These are phyloP conservation scores for Poeciliopsis turrubarensis DNA, from an alignment of 2,113 vertebrate species.

Conservation along the genomic window DNA sequence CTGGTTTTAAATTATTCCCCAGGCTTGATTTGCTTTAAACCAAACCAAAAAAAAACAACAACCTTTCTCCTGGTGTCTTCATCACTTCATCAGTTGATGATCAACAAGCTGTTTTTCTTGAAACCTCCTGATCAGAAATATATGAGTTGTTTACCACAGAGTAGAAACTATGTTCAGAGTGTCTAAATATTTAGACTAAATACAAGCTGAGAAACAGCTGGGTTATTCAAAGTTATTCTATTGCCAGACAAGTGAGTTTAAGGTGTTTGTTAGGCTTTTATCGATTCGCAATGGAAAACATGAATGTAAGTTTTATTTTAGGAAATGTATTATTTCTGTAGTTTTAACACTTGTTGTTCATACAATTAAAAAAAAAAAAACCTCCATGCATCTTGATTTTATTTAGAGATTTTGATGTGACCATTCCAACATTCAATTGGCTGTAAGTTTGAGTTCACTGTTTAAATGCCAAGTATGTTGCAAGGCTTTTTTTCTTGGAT, in stretches of 20 bases:
- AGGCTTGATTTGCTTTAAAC: no score
- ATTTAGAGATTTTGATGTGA: no score
- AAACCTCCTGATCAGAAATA: slow-evolving; percentile 26
- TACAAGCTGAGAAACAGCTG: slow-evolving; percentile 33
- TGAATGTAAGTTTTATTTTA: not conserved
- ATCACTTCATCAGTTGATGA: slow-evolving; percentile 13
- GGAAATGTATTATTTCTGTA: no score
- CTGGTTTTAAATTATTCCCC: slow-evolving; percentile 3
- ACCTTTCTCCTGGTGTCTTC: slow-evolving; percentile 7
- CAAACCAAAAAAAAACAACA: not conserved
- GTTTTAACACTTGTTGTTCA: no score
- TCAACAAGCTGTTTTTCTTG: slow-evolving; percentile 27
- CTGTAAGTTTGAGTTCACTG: no score
- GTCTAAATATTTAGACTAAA: slow-evolving; percentile 31
- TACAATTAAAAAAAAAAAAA: no score
- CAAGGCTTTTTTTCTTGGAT: no score
- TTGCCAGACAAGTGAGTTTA: no score
- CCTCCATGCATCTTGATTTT: no score
- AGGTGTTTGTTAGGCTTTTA: not conserved
- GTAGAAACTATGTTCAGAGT: slow-evolving; percentile 23
- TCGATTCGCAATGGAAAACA: not conserved
- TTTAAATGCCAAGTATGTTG: no score
- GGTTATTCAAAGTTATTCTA: slow-evolving; percentile 1
- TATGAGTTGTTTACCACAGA: slow-evolving; percentile 5
- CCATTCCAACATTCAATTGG: no score